Conservation (phyloP, 2,888 invertebrate genomes). For the Temnothorax ravouxi region DNA sequence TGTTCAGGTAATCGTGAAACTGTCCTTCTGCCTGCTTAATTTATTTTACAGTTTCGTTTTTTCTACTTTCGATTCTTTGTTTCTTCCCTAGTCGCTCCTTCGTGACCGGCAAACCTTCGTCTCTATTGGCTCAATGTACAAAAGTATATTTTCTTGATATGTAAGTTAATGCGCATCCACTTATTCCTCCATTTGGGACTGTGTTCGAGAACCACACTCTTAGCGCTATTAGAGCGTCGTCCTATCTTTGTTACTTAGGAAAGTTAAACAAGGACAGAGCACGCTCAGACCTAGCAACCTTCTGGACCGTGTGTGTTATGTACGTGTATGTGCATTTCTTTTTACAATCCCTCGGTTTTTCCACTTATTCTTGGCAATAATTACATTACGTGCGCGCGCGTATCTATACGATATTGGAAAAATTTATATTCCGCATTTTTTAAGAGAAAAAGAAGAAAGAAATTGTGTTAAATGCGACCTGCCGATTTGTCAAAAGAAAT, state of each 20-base stretch:
- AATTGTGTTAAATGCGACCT: background rate
- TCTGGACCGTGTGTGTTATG: background rate
- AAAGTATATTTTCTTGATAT: slow-evolving; percentile 59
- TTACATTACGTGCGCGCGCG: background rate
- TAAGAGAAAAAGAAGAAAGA: background rate
- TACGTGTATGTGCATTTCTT: background rate
- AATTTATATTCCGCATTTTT: slow-evolving; percentile 30
- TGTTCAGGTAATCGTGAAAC: slow-evolving; percentile 76
- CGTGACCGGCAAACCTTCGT: slow-evolving; percentile 50
- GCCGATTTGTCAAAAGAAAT: background rate
- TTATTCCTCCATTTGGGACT: slow-evolving; percentile 35
- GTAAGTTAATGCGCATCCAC: slow-evolving; percentile 60
- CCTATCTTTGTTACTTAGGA: too few relatives aligned
- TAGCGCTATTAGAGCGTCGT: too few relatives aligned
- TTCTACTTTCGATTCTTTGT: slow-evolving; percentile 65
- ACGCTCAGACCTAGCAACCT: slow-evolving; percentile 27
- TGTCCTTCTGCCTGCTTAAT: slow-evolving; percentile 76
- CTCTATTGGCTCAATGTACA: slow-evolving; percentile 22
- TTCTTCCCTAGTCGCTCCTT: slow-evolving; percentile 27
- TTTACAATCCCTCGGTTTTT: background rate
- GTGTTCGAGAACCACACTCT: too few relatives aligned
- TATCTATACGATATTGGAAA: slow-evolving; percentile 29
- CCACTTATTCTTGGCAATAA: slow-evolving; percentile 41
- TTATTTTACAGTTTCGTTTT: slow-evolving; percentile 76
- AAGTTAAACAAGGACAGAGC: too few relatives aligned